Evolutionary conservation across 2,113 vertebrate species (phyloP).

Genomic region (Echinops telfairi): DNA sequence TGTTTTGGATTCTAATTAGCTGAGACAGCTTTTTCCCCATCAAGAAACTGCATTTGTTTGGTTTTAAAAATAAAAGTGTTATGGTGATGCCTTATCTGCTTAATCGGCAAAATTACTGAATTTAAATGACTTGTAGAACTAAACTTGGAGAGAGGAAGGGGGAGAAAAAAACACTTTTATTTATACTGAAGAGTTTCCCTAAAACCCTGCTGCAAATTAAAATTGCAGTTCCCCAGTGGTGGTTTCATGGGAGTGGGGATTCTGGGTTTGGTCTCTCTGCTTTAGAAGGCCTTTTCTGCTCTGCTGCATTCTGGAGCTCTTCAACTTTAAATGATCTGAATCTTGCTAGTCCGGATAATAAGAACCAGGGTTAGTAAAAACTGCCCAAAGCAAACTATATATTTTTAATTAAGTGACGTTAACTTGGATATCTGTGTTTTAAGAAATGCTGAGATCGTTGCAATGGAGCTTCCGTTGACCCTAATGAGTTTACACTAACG

Average conservation of each 20-base stretch:
- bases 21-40: background rate
- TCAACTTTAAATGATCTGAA: constrained; percentile 70
- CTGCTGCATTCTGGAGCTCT: constrained; percentile 54
- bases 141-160: background rate
- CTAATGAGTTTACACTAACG: constrained; percentile 72
- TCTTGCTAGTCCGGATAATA: constrained; percentile 64
- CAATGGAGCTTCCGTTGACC: constrained; percentile 51
- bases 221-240: constrained; percentile 31
- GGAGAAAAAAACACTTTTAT: constrained; percentile 28
- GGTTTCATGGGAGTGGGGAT: background rate
- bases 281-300: constrained; percentile 45
- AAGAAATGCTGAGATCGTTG: constrained; percentile 74
- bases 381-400: constrained; percentile 65
- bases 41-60: constrained; percentile 44
- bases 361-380: constrained; percentile 65
- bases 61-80: constrained; percentile 57
- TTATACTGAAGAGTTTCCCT: constrained; percentile 49
- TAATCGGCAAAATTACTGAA: constrained; percentile 32
- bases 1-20: constrained; percentile 48
- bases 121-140: background rate
- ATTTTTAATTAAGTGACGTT: constrained; percentile 80
- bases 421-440: constrained; percentile 64
- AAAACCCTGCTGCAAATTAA: constrained; percentile 65
- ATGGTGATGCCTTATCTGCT: background rate
- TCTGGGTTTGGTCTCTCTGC: background rate